Evolutionary conservation across 2,888 invertebrate species (phyloP).

Genomic region (Merodon equestris): DNA sequence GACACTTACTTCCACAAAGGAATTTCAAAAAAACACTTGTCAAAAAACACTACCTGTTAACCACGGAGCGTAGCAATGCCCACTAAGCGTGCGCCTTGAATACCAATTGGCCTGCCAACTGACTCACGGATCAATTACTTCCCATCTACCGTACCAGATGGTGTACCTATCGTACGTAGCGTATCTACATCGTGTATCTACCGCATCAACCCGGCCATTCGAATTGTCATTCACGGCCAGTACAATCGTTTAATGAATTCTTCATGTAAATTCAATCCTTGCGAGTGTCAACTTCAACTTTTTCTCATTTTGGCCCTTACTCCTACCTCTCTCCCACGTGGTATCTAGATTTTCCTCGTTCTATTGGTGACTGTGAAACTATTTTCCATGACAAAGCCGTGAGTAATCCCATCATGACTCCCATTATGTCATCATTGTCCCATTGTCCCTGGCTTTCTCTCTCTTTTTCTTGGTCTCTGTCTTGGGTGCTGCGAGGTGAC

Average conservation of each 20-base stretch:
- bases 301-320: background rate
- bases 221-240: background rate
- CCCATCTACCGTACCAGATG: too few species aligned
- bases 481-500: background rate
- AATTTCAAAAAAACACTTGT: too few species aligned
- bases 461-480: background rate
- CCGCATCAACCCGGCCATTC: too few species aligned
- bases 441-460: slow-evolving; percentile 5
- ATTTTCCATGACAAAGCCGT: slow-evolving; percentile 36
- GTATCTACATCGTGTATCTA: too few species aligned
- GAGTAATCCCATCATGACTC: slow-evolving; percentile 11
- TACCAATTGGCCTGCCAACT: too few species aligned
- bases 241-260: background rate
- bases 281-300: background rate
- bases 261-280: slow-evolving; percentile 10
- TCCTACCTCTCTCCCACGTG: too few species aligned
- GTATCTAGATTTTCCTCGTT: background rate
- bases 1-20: too few species aligned
- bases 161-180: too few species aligned
- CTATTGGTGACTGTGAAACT: background rate
- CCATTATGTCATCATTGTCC: slow-evolving; percentile 28
- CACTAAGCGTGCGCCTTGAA: too few species aligned
- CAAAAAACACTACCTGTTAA: background rate
- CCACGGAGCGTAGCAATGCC: too few species aligned
- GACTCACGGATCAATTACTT: too few species aligned